phyloP scores from a whole-genome alignment of 2,888 invertebrate genomes.

The Periphyllus acericola region DNA sequence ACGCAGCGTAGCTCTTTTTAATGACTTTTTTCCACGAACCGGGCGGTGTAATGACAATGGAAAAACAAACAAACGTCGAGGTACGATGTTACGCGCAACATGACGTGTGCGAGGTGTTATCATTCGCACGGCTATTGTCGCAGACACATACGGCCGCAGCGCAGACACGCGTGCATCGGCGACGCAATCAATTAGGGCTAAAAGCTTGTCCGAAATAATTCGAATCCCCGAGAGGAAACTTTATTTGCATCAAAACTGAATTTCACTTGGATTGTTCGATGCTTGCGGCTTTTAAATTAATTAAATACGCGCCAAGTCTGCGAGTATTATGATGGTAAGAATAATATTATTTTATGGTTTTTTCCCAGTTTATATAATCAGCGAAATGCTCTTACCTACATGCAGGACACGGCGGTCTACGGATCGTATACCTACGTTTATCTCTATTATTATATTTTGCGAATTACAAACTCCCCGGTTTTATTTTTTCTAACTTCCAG shows the following conservation, averaged over 20 bases:
- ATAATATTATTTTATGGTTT: background rate
- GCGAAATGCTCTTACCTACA: background rate
- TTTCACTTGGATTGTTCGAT: background rate
- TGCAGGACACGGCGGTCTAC: background rate
- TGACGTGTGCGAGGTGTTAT: no score
- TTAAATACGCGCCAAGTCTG: background rate
- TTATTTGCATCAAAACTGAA: background rate
- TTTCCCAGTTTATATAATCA: background rate
- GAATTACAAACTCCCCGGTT: no score
- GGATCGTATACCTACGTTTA: background rate
- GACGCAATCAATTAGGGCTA: background rate
- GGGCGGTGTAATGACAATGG: no score
- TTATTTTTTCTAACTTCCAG: no score
- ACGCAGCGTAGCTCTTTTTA: no score
- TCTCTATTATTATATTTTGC: no score
- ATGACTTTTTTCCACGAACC: no score
- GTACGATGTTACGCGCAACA: no score
- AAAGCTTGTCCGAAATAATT: slow-evolving; percentile 20
- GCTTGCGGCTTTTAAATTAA: slow-evolving; percentile 22
- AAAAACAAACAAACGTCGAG: no score
- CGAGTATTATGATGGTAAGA: no score
- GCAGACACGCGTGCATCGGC: background rate
- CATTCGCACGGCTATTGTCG: background rate
- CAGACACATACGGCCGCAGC: no score
- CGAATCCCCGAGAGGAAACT: background rate